A percentile compares a stretch with the other conserved stretches of the same genome.
These are phyloP conservation scores for Agonopterix alstromeriana DNA, from an alignment of 2,888 invertebrate species.

Conservation along the genomic window DNA sequence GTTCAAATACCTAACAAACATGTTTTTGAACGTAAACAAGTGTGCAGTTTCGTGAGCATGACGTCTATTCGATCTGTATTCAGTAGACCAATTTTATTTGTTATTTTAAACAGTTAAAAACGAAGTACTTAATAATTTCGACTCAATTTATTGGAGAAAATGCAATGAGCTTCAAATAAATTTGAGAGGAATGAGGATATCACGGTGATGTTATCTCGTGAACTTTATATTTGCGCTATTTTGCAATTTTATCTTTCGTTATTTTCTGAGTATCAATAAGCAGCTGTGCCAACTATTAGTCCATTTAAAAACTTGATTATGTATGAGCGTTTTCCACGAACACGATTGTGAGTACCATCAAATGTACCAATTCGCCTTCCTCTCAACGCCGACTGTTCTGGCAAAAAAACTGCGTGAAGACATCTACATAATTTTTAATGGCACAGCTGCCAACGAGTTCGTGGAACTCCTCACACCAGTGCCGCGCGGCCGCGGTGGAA, in stretches of 20 bases:
- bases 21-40: slow-evolving; percentile 46
- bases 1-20: slow-evolving; percentile 16
- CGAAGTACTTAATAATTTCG: no score
- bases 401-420: slow-evolving; percentile 10
- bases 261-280: no score
- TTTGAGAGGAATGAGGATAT: no score
- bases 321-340: slow-evolving; percentile 2
- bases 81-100: not conserved
- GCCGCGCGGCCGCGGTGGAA: slow-evolving; percentile 25
- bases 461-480: slow-evolving; percentile 35
- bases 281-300: no score
- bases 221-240: no score
- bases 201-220: no score
- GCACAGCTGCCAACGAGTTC: slow-evolving; percentile 35
- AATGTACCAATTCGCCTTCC: not conserved
- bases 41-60: slow-evolving; percentile 30
- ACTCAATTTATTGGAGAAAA: no score
- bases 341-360: not conserved
- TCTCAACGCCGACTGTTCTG: not conserved
- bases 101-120: not conserved
- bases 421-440: slow-evolving; percentile 20
- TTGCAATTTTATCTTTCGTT: no score
- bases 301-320: not conserved
- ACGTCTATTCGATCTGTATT: slow-evolving; percentile 12
- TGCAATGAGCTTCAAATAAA: no score